Conservation (phyloP, 2,113 vertebrate genomes). For the Pantherophis guttatus region DNA sequence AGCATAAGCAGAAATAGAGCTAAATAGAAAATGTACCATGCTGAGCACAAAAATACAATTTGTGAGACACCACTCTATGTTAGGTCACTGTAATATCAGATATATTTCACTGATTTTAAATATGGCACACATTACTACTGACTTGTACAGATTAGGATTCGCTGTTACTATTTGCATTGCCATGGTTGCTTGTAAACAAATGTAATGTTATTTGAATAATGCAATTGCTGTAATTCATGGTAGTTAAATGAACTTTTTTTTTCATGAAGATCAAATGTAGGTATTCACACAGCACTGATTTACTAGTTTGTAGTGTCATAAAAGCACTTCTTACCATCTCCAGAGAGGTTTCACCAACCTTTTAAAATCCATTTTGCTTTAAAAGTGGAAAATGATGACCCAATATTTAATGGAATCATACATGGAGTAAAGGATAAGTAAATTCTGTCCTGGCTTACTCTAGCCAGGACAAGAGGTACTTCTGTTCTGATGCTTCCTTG, state of each 20-base stretch:
- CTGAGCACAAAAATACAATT: not conserved
- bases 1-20: not conserved
- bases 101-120: not conserved
- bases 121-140: not conserved
- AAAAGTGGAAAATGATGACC: not conserved
- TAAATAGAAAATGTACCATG: not conserved
- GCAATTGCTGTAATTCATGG: not conserved
- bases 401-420: not conserved
- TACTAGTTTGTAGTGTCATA: not conserved
- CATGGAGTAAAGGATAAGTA: not conserved
- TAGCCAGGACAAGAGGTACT: not conserved
- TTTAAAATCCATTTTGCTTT: not conserved
- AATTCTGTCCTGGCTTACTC: not conserved
- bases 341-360: not conserved
- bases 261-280: not conserved
- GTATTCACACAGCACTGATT: not conserved
- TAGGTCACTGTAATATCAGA: not conserved
- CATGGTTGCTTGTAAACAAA: not conserved
- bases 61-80: not conserved
- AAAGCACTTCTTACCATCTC: not conserved
- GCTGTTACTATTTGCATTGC: not conserved
- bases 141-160: not conserved
- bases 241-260: not conserved
- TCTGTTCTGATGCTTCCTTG: not conserved
- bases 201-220: not conserved